phyloP scores from a whole-genome alignment of 53 echinoderm and acorn worm species.

The Hippasteria phrygiana region DNA sequence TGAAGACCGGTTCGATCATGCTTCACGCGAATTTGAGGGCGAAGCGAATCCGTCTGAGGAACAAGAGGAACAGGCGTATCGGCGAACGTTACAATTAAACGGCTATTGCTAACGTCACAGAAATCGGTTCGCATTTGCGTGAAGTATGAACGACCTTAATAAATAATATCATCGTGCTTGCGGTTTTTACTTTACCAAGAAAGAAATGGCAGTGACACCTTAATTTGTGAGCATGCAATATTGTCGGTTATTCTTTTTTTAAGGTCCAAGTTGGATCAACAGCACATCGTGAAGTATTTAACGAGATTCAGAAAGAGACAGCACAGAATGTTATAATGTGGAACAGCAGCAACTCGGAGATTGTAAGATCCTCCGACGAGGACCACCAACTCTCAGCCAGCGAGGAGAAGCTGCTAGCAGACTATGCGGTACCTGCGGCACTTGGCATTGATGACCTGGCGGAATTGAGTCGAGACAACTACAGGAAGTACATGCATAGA shows the following conservation, averaged over 20 bases:
- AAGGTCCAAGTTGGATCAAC: conserved; percentile 53
- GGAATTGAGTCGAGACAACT: conserved; percentile 60
- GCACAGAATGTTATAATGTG: conserved; percentile 23
- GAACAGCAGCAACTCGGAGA: conserved; percentile 74
- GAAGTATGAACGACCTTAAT: too few species aligned
- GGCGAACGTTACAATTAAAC: too few species aligned
- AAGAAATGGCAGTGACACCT: too few species aligned
- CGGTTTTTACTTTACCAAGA: too few species aligned
- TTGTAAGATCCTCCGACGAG: conserved; percentile 17
- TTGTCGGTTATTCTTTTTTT: not conserved
- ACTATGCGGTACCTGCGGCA: conserved; percentile 64
- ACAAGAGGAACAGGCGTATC: too few species aligned
- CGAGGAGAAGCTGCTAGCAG: conserved; percentile 42
- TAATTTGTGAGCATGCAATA: not conserved
- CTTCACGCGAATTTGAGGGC: too few species aligned
- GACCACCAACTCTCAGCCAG: not conserved
- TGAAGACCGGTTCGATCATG: too few species aligned
- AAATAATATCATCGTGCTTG: too few species aligned
- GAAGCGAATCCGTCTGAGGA: too few species aligned
- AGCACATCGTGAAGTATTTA: not conserved
- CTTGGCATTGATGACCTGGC: conserved; percentile 62
- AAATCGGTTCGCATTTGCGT: too few species aligned
- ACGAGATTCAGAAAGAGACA: not conserved
- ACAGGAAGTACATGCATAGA: conserved; percentile 74
- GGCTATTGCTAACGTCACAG: too few species aligned